Evolutionary conservation across 2,888 invertebrate genomes (phyloP), one percentile per base, ranked within the genome.

Genomic region (Luperina nickerlii): DNA sequence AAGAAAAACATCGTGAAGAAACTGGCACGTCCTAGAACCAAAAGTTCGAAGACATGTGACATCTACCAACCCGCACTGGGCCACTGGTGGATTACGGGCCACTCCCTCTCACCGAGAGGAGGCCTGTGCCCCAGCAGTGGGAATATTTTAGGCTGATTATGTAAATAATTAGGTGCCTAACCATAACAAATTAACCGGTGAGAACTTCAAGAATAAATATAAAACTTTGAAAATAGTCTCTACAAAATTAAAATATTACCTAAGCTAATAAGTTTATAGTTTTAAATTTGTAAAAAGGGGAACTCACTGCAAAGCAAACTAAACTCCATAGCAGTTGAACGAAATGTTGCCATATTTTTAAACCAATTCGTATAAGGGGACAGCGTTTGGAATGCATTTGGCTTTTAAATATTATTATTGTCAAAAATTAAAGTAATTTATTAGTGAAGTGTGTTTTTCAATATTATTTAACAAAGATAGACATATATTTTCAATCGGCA

Each of bases 311-410:
- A 63, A 65, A 65, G 27, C 13, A 73, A 57, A 48, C 24, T 13
- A 42, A 57, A 48, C 72, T 63, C n/a, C n/a, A n/a, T 2, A 18
- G 7, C 15, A 38, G 38, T 48, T 75, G 38, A 69, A 38, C n/a
- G 15, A 45, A 74, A 71, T 83, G 83, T 85, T 80, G 65, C 72
- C 66, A 75, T 72, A 20, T 57, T 77, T 62, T 62, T 11, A 67
- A 57, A 57, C 15, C 20, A 20, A 77, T 68, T 54, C 32, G 51
- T 76, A 76, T 51, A 42, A 32, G n/a, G 20, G 15, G 8, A 51
- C 2, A 27, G 27, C 8, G 9, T 6, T 57, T 0, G 15, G 24
- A 11, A 70, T 24, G 24, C 6, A 18, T 24, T 70, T 54, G n/a
- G n/a, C 38, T 38, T 57, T 6, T 18, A 54, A 4, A 24, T 42